These are phyloP conservation scores for Apis florea DNA, from an alignment of 1,140 invertebrate species.

Conservation along the genomic window DNA sequence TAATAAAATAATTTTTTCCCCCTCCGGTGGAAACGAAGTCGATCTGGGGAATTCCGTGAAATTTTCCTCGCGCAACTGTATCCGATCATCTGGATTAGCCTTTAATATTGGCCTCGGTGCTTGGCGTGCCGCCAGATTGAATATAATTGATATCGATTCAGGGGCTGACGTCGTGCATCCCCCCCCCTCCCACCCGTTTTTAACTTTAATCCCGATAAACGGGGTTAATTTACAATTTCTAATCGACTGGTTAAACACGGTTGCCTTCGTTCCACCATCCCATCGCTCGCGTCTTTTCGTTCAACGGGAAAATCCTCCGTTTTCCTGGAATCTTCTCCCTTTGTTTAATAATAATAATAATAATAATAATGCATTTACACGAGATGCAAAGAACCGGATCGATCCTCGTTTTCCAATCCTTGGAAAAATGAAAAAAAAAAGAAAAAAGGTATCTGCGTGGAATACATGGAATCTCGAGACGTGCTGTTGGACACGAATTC, in stretches of 20 bases:
- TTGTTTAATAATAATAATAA: too few relatives aligned
- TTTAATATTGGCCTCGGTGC: constrained; percentile 49
- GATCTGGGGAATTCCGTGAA: constrained; percentile 28
- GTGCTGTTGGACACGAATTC: neutral
- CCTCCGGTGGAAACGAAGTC: constrained; percentile 44
- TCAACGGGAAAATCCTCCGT: too few relatives aligned
- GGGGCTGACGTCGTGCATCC: constrained; percentile 21
- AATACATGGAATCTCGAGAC: neutral
- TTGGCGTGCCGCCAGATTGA: constrained; percentile 52
- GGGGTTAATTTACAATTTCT: constrained; percentile 18
- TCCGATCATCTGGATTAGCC: constrained; percentile 60
- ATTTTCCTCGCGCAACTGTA: constrained; percentile 36
- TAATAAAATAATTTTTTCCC: constrained; percentile 17
- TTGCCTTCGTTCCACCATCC: neutral
- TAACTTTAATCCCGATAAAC: constrained; percentile 30
- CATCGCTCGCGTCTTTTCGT: too few relatives aligned
- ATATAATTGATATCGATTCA: constrained; percentile 51
- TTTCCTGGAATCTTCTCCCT: too few relatives aligned
- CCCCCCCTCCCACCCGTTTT: constrained; percentile 11
- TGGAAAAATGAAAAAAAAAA: too few relatives aligned
- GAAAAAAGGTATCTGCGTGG: too few relatives aligned
- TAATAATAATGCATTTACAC: too few relatives aligned
- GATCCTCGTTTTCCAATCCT: too few relatives aligned
- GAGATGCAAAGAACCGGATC: too few relatives aligned
- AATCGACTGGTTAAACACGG: neutral